Evolutionary conservation across 1,140 invertebrate species (phyloP), one percentile per base, ranked within the genome.

Genomic region (Cotesia glomerata): DNA sequence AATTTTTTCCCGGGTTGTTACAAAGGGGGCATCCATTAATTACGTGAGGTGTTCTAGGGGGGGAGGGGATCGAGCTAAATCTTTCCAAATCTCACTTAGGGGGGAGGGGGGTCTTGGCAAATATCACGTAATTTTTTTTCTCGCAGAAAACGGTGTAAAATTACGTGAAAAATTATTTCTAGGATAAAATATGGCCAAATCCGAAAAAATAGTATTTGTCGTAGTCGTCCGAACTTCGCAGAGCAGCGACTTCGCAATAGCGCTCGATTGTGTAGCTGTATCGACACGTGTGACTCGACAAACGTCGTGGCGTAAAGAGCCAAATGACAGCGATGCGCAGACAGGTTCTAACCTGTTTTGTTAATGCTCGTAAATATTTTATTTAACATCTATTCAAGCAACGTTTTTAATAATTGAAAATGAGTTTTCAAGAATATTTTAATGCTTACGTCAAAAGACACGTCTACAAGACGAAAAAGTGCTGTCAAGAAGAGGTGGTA

Each of bases 381-480:
- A 11, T 14, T 32, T 2, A 7, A 8, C 39, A 7, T 7, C 26
- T 45, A 26, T 8, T 56, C 66, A 51, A 16, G 54, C 2, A 3
- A 68, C 26, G 66, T 49, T 54, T 3, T 52, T 56, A 36, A 9
- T 56, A 5, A 69, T 69, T 54, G 0, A 69, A 56, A 69, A 69
- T 51, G 66, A 56, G 66, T 69, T 69, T 54, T 56, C 51, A 56
- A 9, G 52, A 69, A 1, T 69, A 14, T 54, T 56, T 45, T 69
- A 56, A 69, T 32, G 51, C 66, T 0, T 69, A 36, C 52, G 66
- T 54, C 1, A 69, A 69, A 69, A 69, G 66, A 34, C 26, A 69
- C n/a, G 66, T 56, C 66, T 69, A 52, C 26, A 56, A 69, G 66
- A 69, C 66, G 3, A 69, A 56, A 49, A 56, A 69, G 66, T 69